phyloP scores from a whole-genome alignment of 2,888 invertebrate genomes.

The Sarcophaga variegata region DNA sequence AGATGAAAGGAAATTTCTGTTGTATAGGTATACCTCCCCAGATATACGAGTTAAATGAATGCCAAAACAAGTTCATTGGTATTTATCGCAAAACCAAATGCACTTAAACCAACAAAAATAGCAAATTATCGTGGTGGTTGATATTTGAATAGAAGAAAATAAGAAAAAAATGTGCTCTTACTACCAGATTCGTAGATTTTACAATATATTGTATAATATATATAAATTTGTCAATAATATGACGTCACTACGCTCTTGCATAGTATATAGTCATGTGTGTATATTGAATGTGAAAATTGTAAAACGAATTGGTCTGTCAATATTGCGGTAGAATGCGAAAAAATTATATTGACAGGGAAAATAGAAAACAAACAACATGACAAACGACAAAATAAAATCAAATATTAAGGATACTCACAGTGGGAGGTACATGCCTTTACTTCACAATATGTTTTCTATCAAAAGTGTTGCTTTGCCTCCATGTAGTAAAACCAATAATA shows the following conservation, averaged over 20 bases:
- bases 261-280: neutral
- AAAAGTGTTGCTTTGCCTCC: no score
- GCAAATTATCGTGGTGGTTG: neutral
- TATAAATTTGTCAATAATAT: slow-evolving; percentile 16
- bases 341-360: neutral
- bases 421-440: neutral
- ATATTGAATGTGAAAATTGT: neutral
- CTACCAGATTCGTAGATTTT: neutral
- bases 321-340: neutral
- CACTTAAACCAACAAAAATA: slow-evolving; percentile 14
- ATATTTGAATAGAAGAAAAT: neutral
- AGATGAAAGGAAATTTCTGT: neutral
- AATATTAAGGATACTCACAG: slow-evolving; percentile 3
- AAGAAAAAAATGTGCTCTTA: neutral
- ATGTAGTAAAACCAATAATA: no score
- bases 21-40: slow-evolving; percentile 13
- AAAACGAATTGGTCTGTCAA: neutral
- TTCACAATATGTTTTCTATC: no score
- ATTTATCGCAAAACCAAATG: slow-evolving; percentile 30
- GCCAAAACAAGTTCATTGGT: slow-evolving; percentile 51
- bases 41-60: neutral
- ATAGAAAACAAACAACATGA: neutral
- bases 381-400: neutral
- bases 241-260: slow-evolving; percentile 21
- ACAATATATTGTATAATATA: no score